Base-by-base conservation (phyloP, 2,888 invertebrate genomes). In the Xylota segnis region DNA sequence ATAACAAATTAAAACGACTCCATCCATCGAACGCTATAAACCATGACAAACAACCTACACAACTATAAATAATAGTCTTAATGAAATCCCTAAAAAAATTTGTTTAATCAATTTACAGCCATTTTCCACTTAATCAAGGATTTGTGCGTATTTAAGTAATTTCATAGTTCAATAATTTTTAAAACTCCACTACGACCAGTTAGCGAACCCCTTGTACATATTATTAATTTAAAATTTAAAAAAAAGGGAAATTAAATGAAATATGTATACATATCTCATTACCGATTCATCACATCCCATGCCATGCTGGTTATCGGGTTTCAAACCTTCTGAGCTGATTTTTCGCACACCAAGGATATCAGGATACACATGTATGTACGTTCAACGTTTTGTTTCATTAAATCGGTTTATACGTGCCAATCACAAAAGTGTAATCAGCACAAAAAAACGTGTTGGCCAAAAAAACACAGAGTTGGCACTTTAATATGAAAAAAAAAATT, bases 331-430 rank as follows among this genome's bases (percentile, higher is more conserved):
- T 16, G 40, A 71, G 32, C 18, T 68, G 52, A 81, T 74, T 81
- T 72, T 74, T 77, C 58, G 66, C 77, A 66, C 65, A 66, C 71
- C 58, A 37, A 58, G 77, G 54, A 63, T 63, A 59, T 71, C 66
- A 68, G 34, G 47, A 71, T 71, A 58, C 71, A 65, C 18, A 32
- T 54, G 3, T 23, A 23, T 23, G 3, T 23, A 2, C 23, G 3
- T 18, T 16, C 27, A 29, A 37, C 18, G 4, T 16, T 37, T n/a
- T 18, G 7, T 29, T 29, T 59, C 34, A 59, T 43, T 50, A 61
- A 61, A 50, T 5, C 34, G 34, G 14, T 6, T 58, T 7, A 14
- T 43, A 37, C 4, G 23, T 10, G 37, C 4, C 3, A 14, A 34
- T 6, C 43, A 29, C 9, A 18, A 65, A n/a, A 34, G 12, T 47